Percentiles rank a stretch among this genome's conserved stretches.
phyloP scores from a whole-genome alignment of 2,113 vertebrate species.

The Colossoma macropomum region DNA sequence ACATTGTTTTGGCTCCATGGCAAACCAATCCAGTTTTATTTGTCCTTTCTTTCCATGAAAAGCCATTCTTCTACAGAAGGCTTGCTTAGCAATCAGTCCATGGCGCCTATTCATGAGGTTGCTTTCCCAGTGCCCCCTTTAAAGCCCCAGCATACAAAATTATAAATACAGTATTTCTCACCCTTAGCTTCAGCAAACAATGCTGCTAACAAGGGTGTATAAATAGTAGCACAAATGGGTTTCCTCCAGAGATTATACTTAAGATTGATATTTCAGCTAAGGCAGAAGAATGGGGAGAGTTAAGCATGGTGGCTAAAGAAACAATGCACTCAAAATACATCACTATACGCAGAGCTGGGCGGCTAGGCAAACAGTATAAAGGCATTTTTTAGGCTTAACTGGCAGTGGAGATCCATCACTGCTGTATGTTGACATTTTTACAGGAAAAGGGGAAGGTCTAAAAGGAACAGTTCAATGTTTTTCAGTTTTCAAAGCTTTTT shows the following conservation, averaged over 20 bases:
- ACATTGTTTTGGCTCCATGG: background rate
- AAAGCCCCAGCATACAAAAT: constrained; percentile 30
- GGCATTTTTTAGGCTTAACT: background rate
- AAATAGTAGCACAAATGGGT: constrained; percentile 69
- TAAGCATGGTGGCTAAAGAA: constrained; percentile 11
- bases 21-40: background rate
- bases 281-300: constrained; percentile 40
- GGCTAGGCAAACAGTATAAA: background rate
- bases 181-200: constrained; percentile 59
- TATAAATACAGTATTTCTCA: constrained; percentile 45
- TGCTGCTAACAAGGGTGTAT: constrained; percentile 58
- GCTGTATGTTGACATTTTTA: too few relatives aligned
- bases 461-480: background rate
- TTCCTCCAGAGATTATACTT: constrained; percentile 58
- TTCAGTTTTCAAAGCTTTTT: too few relatives aligned
- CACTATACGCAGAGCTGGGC: background rate
- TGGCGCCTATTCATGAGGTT: background rate
- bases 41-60: constrained; percentile 7
- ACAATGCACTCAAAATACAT: constrained; percentile 58
- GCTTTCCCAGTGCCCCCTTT: constrained; percentile 44
- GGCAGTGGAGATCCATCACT: constrained; percentile 20
- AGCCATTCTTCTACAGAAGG: constrained; percentile 7
- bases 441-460: background rate
- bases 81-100: constrained; percentile 4
- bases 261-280: constrained; percentile 64